Evolutionary conservation across 2,113 vertebrate species (phyloP), one percentile per base, ranked within the genome.

Genomic region (Callithrix jacchus): DNA sequence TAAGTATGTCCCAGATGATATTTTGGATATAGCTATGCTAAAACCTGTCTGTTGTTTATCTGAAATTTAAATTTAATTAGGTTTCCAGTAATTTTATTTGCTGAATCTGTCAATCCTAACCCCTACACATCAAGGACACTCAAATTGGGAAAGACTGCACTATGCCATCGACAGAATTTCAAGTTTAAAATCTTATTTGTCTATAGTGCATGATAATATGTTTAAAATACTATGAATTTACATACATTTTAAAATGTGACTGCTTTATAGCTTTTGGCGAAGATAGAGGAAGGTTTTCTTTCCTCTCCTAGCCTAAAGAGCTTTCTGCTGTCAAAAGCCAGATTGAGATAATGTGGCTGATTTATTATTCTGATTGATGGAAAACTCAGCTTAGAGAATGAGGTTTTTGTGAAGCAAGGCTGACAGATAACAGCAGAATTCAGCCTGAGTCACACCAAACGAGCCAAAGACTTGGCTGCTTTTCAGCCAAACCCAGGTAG

Each of bases 11-110:
- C 86, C 35, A 8, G 2, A 82, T 10, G 49, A 47, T 73, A 7
- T 25, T 56, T 81, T 71, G 52, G 81, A 61, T n/a, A 16, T 32
- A 49, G 35, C 90, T 64, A 35, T 3, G 23, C 20, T 86, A 61
- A 87, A 85, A 61, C 9, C 6, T 61, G 18, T 87, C 47, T 49
- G 2, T 25, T 66, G 5, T 64, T 87, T 82, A 54, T 82, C 58
- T 86, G 23, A 80, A 92, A 93, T 91, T 91, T 68, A 83, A 23
- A 77, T 95, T 71, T 84, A 58, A 77, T 27, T 79, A n/a, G 49
- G 47, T 23, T 58, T 54, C 68, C 45, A 52, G 4, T 76, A 14
- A 71, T 93, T 90, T 74, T 79, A 49, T 96, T 93, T 92, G n/a
- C 47, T 84, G 66, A 92, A 58, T 83, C 20, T 54, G 66, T 35